Conservation (phyloP, 1,140 invertebrate species). For the Psix sp. region DNA sequence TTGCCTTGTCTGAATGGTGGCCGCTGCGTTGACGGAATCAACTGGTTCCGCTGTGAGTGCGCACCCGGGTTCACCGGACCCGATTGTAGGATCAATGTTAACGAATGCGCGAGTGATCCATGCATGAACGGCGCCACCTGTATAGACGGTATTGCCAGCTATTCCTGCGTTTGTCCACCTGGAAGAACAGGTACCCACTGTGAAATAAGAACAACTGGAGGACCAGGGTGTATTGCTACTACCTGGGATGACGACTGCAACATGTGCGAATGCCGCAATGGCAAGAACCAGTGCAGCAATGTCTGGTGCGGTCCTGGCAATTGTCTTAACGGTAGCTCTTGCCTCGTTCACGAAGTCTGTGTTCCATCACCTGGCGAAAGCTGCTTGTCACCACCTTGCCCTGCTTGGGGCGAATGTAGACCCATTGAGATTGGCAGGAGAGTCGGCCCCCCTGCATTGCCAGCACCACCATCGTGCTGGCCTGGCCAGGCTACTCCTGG, state of each 20-base stretch:
- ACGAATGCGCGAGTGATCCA: constrained; percentile 87
- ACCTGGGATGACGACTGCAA: constrained; percentile 86
- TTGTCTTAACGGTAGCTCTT: constrained; percentile 80
- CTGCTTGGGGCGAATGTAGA: constrained; percentile 88
- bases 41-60: constrained; percentile 87
- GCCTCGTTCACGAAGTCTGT: constrained; percentile 81
- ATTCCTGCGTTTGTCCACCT: constrained; percentile 87
- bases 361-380: constrained; percentile 85
- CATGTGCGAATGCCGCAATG: constrained; percentile 86
- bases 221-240: constrained; percentile 64
- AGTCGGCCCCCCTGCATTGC: constrained; percentile 85
- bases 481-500: constrained; percentile 82
- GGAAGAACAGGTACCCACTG: constrained; percentile 85
- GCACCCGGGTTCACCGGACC: constrained; percentile 85
- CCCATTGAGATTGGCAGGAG: constrained; percentile 84
- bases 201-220: constrained; percentile 77
- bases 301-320: constrained; percentile 91
- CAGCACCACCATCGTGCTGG: constrained; percentile 86
- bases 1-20: constrained; percentile 87
- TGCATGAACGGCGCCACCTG: constrained; percentile 92
- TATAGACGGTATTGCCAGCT: constrained; percentile 85
- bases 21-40: constrained; percentile 87
- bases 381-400: constrained; percentile 87
- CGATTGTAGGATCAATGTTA: constrained; percentile 86
- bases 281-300: constrained; percentile 87